Base-by-base conservation (phyloP, 1,140 invertebrate species). In the Trachymyrmex septentrionalis region DNA sequence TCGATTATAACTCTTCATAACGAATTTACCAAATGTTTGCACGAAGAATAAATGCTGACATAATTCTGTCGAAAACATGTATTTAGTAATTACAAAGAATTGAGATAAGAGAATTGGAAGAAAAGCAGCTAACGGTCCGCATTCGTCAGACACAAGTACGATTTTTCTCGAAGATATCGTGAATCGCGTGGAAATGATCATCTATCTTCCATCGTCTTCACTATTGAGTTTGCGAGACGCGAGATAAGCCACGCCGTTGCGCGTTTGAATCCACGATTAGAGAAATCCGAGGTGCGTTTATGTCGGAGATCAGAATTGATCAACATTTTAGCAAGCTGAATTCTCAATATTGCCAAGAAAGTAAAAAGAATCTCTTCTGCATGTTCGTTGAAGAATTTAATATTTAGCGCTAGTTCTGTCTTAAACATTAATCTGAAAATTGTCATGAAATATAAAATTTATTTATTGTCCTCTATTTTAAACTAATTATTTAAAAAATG, bases 81-180 rank as follows among this genome's bases (percentile, higher is more conserved):
- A n/a, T n/a, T n/a, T n/a, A 24, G 2, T 34, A 24, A 72, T 30
- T 27, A 9, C 14, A 72, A 2, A 72, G 48, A 53, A 4, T n/a
- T n/a, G 6, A 53, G 4, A n/a, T 16, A n/a, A 53, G 5, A 12
- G 59, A 59, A n/a, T 53, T 30, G 10, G 4, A 53, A n/a, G n/a
- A 57, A 59, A 57, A 24, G 30, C n/a, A n/a, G n/a, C 64, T 90
- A 90, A 90, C 88, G 88, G 86, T 89, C 27, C 30, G 38, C 50
- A 34, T 5, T 86, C 30, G 30, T 87, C 73, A 59, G 77, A 86
- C 87, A 63, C 82, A 81, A 87, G 85, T 86, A 86, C 86, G 87
- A 61, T 63, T 77, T 59, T 59, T 50, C 69, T 34, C 27, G n/a
- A 30, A 9, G 38, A 75, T 63, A 75, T 63, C 80, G 57, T 19